A percentile compares a stretch with the other conserved stretches of the same genome.
Evolutionary conservation across 1,140 invertebrate genomes (phyloP).

Genomic region (Drosophila ogumai): DNA sequence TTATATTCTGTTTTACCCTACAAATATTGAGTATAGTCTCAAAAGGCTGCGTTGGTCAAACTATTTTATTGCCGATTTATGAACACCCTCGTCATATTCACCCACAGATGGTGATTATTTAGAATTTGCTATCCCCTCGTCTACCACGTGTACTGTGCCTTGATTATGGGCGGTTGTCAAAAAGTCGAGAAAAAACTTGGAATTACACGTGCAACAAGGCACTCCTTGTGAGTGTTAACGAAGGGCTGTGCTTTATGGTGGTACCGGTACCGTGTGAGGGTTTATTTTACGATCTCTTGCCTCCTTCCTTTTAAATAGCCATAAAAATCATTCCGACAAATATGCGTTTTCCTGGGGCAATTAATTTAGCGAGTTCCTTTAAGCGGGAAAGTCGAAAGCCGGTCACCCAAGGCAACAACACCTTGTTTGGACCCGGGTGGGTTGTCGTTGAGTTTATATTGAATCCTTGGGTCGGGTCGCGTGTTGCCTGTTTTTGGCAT

Average conservation of each 20-base stretch:
- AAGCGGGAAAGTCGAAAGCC: conserved; percentile 23
- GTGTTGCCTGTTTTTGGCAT: conserved; percentile 52
- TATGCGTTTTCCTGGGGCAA: conserved; percentile 42
- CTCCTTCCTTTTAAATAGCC: conserved; percentile 52
- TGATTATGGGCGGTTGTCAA: conserved; percentile 51
- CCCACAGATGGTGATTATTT: conserved; percentile 49
- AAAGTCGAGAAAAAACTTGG: conserved; percentile 15
- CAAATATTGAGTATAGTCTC: no score
- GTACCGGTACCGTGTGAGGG: conserved; percentile 15
- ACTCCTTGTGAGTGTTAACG: not conserved
- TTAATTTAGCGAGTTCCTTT: conserved; percentile 51
- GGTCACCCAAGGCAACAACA: conserved; percentile 63
- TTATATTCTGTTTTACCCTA: not conserved
- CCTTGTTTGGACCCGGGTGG: conserved; percentile 47
- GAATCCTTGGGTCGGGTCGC: conserved; percentile 9
- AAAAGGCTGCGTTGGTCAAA: conserved; percentile 17
- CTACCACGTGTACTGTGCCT: conserved; percentile 13
- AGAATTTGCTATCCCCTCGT: conserved; percentile 48
- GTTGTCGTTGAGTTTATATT: conserved; percentile 4
- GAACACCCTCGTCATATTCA: not conserved
- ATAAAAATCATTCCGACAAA: conserved; percentile 57
- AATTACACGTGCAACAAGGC: conserved; percentile 34
- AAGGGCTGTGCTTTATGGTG: conserved; percentile 21
- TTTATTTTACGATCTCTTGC: conserved; percentile 22
- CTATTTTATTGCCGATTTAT: not conserved